phyloP scores from a whole-genome alignment of 2,797 vertebrate species.

The Catharus ustulatus region DNA sequence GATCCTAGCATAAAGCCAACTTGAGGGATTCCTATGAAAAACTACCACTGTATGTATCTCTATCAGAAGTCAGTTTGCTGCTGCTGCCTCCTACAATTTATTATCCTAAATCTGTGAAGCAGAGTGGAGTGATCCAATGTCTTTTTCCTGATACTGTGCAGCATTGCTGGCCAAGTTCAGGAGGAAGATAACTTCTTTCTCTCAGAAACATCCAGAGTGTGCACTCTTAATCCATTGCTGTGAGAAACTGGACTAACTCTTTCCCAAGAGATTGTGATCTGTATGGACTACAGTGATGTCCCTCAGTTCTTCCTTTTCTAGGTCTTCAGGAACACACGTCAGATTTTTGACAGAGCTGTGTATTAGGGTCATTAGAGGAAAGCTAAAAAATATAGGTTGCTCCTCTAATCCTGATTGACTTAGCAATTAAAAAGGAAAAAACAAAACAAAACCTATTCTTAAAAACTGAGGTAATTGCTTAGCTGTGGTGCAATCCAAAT shows the following conservation, averaged over 20 bases:
- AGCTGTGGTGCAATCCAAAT: not conserved
- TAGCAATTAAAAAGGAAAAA: not conserved
- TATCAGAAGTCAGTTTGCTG: not conserved
- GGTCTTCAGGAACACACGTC: not conserved
- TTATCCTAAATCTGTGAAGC: not conserved
- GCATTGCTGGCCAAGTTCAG: not conserved
- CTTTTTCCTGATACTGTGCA: not conserved
- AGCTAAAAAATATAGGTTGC: not conserved
- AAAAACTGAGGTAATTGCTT: not conserved
- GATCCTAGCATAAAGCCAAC: not conserved
- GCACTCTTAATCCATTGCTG: not conserved
- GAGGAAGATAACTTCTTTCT: not conserved
- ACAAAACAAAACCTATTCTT: accelerated
- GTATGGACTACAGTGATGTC: not conserved
- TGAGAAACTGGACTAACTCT: not conserved
- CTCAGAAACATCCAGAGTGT: not conserved
- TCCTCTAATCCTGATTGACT: not conserved
- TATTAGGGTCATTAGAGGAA: not conserved
- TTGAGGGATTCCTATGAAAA: not conserved
- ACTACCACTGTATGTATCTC: not conserved
- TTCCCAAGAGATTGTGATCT: not conserved
- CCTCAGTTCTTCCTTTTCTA: not conserved
- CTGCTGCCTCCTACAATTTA: not conserved
- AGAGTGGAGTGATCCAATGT: not conserved
- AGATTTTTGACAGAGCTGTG: not conserved